These are phyloP conservation scores for Xenotilapia leptura DNA, from an alignment of 2,113 vertebrate species.

Conservation along the genomic window DNA sequence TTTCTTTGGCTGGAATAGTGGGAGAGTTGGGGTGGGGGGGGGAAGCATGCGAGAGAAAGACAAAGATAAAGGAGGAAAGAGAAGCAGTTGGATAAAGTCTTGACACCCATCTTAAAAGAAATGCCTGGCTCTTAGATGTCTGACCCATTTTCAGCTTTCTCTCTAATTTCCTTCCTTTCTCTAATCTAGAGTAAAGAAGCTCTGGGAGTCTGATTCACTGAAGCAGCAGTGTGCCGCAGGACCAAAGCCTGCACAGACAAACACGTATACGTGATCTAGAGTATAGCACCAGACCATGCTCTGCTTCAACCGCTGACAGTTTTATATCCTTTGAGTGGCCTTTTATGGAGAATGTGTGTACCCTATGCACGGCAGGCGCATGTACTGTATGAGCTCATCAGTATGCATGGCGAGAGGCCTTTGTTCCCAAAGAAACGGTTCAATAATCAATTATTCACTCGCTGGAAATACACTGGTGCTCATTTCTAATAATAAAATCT, in stretches of 20 bases:
- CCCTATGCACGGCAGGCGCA: neutral
- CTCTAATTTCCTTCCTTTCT: conserved; percentile 14
- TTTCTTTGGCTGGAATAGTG: neutral
- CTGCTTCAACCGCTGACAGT: neutral
- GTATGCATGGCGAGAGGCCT: conserved; percentile 9
- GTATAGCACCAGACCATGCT: neutral
- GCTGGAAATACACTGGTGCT: conserved; percentile 1
- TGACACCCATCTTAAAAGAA: conserved; percentile 16
- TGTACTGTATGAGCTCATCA: neutral
- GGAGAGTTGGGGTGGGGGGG: neutral
- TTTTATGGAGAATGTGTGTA: neutral
- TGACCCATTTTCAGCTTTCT: conserved; percentile 57
- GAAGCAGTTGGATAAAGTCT: conserved; percentile 14
- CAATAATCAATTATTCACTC: conserved; percentile 47
- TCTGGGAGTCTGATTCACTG: neutral
- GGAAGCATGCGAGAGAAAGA: neutral
- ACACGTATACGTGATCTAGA: neutral
- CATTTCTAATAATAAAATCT: conserved; percentile 15
- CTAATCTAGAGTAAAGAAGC: conserved; percentile 20
- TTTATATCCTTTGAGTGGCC: neutral
- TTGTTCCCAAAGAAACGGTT: conserved; percentile 3
- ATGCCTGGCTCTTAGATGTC: conserved; percentile 41
- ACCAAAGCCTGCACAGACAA: neutral
- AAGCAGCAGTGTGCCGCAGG: neutral
- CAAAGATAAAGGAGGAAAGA: neutral